Evolutionary conservation across 2,888 invertebrate genomes (phyloP).

Genomic region (Lycocerus yunnanus): DNA sequence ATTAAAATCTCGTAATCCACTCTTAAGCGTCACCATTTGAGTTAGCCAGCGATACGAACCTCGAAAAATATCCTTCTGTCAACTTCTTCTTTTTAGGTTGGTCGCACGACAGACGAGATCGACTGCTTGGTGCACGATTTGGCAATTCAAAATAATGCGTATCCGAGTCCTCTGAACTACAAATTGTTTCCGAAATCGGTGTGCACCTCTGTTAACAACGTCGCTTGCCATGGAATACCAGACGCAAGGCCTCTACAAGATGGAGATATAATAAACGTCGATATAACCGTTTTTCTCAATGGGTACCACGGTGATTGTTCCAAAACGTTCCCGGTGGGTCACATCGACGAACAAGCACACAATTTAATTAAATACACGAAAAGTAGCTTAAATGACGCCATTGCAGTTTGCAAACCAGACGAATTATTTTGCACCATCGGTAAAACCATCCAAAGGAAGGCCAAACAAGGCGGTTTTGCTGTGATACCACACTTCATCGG

Average conservation of each 20-base stretch:
- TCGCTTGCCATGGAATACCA: slow-evolving; percentile 93
- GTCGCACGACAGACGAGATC: slow-evolving; percentile 83
- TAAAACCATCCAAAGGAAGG: slow-evolving; percentile 65
- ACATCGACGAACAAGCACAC: slow-evolving; percentile 75
- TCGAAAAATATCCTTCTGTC: slow-evolving; percentile 7
- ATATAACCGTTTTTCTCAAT: slow-evolving; percentile 83
- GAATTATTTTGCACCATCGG: slow-evolving; percentile 67
- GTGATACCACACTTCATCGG: slow-evolving; percentile 84
- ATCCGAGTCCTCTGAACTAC: slow-evolving; percentile 90
- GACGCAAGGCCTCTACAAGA: slow-evolving; percentile 77
- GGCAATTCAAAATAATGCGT: slow-evolving; percentile 73
- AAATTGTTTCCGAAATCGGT: slow-evolving; percentile 85
- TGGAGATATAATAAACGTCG: slow-evolving; percentile 91
- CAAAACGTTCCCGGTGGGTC: slow-evolving; percentile 81
- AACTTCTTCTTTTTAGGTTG: slow-evolving; percentile 61
- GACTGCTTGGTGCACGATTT: slow-evolving; percentile 76
- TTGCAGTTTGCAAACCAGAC: slow-evolving; percentile 65
- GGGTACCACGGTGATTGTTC: slow-evolving; percentile 94
- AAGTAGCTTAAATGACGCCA: slow-evolving; percentile 69
- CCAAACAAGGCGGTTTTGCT: slow-evolving; percentile 64
- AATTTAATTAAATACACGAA: slow-evolving; percentile 73
- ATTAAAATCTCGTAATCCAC: no score
- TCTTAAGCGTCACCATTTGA: no score
- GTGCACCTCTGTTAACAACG: slow-evolving; percentile 90
- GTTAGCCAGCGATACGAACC: neutral